These are phyloP conservation scores for Creontiades dilutus DNA, from an alignment of 2,888 invertebrate species.

Conservation along the genomic window DNA sequence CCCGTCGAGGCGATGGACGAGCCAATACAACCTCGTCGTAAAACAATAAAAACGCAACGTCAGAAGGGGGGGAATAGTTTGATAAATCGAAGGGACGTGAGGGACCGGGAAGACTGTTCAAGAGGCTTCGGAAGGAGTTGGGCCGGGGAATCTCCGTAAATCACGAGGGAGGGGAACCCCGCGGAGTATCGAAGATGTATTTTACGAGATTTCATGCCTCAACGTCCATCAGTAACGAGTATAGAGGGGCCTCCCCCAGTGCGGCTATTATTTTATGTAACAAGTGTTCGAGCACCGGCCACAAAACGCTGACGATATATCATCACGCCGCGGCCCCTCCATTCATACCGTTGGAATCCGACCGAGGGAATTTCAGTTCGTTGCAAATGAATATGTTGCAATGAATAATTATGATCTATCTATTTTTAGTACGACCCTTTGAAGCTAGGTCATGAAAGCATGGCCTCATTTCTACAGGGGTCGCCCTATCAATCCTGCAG, in stretches of 20 bases:
- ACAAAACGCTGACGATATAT: slow-evolving; percentile 45
- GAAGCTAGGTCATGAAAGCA: too few species aligned
- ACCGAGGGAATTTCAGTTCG: background rate
- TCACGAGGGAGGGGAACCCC: slow-evolving; percentile 55
- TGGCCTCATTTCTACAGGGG: too few species aligned
- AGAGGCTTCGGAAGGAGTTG: background rate
- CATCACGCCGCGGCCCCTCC: background rate
- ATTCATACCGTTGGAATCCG: slow-evolving; percentile 34
- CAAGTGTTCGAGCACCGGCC: slow-evolving; percentile 56
- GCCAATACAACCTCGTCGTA: slow-evolving; percentile 8
- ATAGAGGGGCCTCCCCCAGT: slow-evolving; percentile 37
- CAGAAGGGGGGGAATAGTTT: slow-evolving; percentile 35
- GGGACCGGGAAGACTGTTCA: slow-evolving; percentile 4
- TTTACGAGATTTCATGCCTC: slow-evolving; percentile 67
- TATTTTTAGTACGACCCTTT: too few species aligned
- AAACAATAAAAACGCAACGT: slow-evolving; percentile 41
- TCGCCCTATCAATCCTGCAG: too few species aligned
- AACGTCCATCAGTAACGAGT: slow-evolving; percentile 69
- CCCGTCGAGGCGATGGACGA: slow-evolving; percentile 19
- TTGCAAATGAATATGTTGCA: background rate
- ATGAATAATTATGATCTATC: too few species aligned
- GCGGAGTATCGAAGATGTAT: slow-evolving; percentile 63
- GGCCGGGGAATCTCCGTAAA: slow-evolving; percentile 49
- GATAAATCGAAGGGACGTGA: slow-evolving; percentile 62
- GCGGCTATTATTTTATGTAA: slow-evolving; percentile 65